Evolutionary conservation across 1,140 invertebrate genomes (phyloP), one percentile per base, ranked within the genome.

Genomic region (Drosophila lacertosa): DNA sequence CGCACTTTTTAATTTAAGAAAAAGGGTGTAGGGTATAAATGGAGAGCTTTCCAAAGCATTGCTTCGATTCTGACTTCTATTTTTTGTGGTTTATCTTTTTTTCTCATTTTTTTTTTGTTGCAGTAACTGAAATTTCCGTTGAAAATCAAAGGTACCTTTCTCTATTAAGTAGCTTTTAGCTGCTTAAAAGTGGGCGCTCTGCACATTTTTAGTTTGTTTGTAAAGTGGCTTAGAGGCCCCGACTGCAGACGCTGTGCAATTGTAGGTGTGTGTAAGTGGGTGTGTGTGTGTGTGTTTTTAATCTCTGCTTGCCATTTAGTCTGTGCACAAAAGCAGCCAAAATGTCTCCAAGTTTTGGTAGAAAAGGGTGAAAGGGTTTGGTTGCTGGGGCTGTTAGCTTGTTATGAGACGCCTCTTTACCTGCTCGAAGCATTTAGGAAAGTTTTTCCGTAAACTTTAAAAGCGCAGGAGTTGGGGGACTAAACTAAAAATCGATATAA

Each of bases 211-310:
- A 83, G 74, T 74, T 74, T 74, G 80, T 80, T 79, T 76, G 40
- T 64, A 72, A 76, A 83, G 80, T 86, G 76, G 77, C 80, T 86
- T 86, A 76, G 64, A 66, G 18, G 73, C 65, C 65, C 65, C 68
- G 60, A 55, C 62, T 71, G 32, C 33, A 35, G 51, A 51, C 40
- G 24, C 18, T n/a, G 3, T 26, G 22, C 26, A 50, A 6, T 13
- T 20, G 10, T 32, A 29, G n/a, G 24, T 51, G 32, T 48, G 13
- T 24, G 13, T 71, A 48, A 39, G 37, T 48, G 40, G 39, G 40
- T 39, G 39, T 45, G 47, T 64, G 32, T 33, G 47, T 20, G 33
- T 42, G 37, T 18, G 42, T 37, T 70, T 57, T 71, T 78, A 79
- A 82, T 77, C 74, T 62, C 54, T 64, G 62, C 72, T 73, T 81